A percentile compares a stretch with the other conserved stretches of the same genome.
Conservation (phyloP, 1,140 invertebrate species). For the Drosophila baimaii region DNA sequence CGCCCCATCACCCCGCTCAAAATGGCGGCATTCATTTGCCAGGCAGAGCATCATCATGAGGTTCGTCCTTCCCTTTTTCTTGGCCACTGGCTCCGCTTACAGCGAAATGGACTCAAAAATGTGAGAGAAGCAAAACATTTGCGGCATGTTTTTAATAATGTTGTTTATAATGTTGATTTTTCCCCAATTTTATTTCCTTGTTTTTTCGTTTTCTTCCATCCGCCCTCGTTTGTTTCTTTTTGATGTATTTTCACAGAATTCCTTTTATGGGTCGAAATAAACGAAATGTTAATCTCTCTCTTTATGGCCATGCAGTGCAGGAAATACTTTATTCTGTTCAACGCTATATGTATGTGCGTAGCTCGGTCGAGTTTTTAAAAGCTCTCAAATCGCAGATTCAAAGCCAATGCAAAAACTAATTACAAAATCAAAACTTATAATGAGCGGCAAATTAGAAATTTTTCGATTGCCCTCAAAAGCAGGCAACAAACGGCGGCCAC, state of each 20-base stretch:
- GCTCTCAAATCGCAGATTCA: conserved; percentile 20
- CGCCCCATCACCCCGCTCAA: conserved; percentile 1
- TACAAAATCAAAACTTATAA: conserved; percentile 78
- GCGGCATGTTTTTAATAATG: conserved; percentile 84
- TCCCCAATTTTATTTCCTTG: conserved; percentile 37
- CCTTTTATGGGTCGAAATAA: conserved; percentile 63
- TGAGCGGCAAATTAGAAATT: conserved; percentile 68
- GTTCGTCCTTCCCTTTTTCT: conserved; percentile 25
- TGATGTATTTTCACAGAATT: conserved; percentile 71
- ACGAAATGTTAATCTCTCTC: conserved; percentile 59
- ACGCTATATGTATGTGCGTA: conserved; percentile 20
- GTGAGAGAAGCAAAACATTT: conserved; percentile 78
- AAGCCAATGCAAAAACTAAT: conserved; percentile 67
- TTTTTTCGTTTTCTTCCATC: conserved; percentile 31
- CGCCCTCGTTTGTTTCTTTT: conserved; percentile 41
- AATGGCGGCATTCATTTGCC: conserved; percentile 61
- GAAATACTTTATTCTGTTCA: conserved; percentile 13
- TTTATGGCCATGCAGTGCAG: conserved; percentile 32
- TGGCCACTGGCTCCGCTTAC: conserved; percentile 35
- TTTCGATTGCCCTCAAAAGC: conserved; percentile 54
- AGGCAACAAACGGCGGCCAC: conserved; percentile 25
- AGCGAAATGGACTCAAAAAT: conserved; percentile 83
- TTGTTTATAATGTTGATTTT: conserved; percentile 82
- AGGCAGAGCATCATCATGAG: conserved; percentile 69
- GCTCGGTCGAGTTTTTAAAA: conserved; percentile 14